Evolutionary conservation across 2,888 invertebrate species (phyloP), one percentile per base, ranked within the genome.

Genomic region (Syrista parreyssii): DNA sequence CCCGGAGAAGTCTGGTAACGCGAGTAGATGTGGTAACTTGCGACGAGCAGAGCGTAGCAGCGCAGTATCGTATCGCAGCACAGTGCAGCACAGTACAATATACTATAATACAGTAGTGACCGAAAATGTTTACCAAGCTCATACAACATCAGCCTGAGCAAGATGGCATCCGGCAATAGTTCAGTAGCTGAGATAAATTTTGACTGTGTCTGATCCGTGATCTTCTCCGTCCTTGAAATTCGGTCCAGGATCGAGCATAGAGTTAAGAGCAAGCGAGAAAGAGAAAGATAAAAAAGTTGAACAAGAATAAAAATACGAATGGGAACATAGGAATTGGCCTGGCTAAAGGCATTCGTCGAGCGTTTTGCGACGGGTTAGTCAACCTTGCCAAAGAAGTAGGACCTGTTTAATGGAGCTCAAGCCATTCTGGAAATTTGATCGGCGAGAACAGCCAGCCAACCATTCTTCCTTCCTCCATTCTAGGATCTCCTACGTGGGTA

Each of bases 351-450:
- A 82, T 83, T 81, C 86, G 83, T 82, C 77, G 81, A 82, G 81
- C 85, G 82, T 85, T 86, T 84, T 80, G 84, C 84, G 86, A 85
- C 81, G 86, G 83, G 82, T 86, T 86, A 82, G 80, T 76, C 82
- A 82, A 75, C 77, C 76, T 83, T 73, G 79, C 81, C 77, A 84
- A 80, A 81, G 84, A 80, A 81, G 85, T 83, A 84, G 83, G 78
- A 84, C 84, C 84, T 87, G 88, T 87, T 89, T 87, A 89, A 88
- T 86, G 86, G 88, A 88, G 86, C 88, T 88, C 84, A 83, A 85
- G 84, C 86, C 85, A 88, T 88, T 88, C 85, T 85, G 82, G 85
- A 88, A 89, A 89, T 88, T 89, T 88, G 89, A 88, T 88, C 88
- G 86, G 84, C 83, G 85, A 86, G 87, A 88, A 87, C 84, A 87